A percentile compares a stretch with the other conserved stretches of the same genome.
Evolutionary conservation across 2,113 vertebrate species (phyloP).

Genomic region (Nothoprocta perdicaria): DNA sequence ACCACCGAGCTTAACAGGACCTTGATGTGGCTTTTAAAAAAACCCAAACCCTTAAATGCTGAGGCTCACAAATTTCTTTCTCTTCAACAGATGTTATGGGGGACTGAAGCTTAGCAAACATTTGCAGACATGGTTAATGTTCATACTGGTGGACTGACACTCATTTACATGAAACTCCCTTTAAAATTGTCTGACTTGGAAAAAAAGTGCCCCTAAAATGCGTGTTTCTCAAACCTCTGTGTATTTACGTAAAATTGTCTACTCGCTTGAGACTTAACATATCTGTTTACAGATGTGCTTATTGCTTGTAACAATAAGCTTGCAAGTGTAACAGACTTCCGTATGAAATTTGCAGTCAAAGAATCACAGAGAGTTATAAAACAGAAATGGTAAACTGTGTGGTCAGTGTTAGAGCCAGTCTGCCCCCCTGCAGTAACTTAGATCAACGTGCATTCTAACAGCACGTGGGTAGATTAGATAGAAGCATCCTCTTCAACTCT

Average conservation of each 20-base stretch:
- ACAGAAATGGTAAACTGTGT: background rate
- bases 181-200: background rate
- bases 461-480: rapidly evolving
- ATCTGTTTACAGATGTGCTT: background rate
- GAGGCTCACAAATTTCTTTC: conserved; percentile 31
- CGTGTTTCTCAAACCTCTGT: background rate
- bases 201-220: background rate
- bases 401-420: background rate
- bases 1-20: conserved; percentile 11
- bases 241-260: background rate
- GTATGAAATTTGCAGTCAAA: background rate
- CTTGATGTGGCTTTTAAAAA: conserved; percentile 33
- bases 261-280: background rate
- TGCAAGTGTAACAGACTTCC: background rate
- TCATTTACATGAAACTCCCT: conserved; percentile 15
- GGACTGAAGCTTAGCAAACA: conserved; percentile 7
- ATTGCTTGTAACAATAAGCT: background rate
- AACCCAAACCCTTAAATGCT: conserved; percentile 34
- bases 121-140: conserved; percentile 19
- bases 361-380: background rate
- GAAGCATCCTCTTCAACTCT: background rate
- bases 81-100: conserved; percentile 42
- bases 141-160: conserved; percentile 30
- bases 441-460: background rate
- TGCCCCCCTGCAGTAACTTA: background rate